phyloP scores from a whole-genome alignment of 2,888 invertebrate species.

The Acleris sparsana region DNA sequence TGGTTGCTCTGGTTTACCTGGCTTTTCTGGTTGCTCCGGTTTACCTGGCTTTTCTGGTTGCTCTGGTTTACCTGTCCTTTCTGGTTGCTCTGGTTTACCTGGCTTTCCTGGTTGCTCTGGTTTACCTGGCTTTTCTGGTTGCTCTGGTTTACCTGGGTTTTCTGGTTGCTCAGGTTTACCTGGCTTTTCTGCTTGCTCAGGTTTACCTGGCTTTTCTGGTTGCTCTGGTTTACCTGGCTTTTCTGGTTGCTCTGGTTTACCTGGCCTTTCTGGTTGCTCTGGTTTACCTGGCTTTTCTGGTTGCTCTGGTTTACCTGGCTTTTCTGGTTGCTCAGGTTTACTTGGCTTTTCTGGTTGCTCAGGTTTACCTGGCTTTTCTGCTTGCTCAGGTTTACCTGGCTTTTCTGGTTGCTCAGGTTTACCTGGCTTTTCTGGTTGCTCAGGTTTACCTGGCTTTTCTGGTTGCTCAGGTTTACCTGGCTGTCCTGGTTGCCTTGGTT shows the following conservation, averaged over 20 bases:
- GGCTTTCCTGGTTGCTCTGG: slow-evolving; percentile 9
- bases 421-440: not conserved
- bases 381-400: not conserved
- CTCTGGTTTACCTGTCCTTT: too few species aligned
- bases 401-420: not conserved
- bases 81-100: slow-evolving; percentile 7
- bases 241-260: too few species aligned
- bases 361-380: slow-evolving; percentile 5
- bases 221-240: not conserved
- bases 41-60: not conserved
- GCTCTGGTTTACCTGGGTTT: not conserved
- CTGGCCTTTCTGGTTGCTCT: not conserved
- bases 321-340: not conserved
- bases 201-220: not conserved
- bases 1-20: not conserved
- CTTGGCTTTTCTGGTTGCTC: not conserved
- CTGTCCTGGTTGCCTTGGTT: not conserved
- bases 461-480: not conserved
- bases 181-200: slow-evolving; percentile 3
- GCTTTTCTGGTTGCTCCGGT: not conserved
- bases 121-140: not conserved
- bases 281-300: not conserved
- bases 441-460: not conserved
- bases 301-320: slow-evolving; percentile 1
- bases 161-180: not conserved